Base-by-base conservation (phyloP, 2,888 invertebrate genomes). In the Harmothoe impar region DNA sequence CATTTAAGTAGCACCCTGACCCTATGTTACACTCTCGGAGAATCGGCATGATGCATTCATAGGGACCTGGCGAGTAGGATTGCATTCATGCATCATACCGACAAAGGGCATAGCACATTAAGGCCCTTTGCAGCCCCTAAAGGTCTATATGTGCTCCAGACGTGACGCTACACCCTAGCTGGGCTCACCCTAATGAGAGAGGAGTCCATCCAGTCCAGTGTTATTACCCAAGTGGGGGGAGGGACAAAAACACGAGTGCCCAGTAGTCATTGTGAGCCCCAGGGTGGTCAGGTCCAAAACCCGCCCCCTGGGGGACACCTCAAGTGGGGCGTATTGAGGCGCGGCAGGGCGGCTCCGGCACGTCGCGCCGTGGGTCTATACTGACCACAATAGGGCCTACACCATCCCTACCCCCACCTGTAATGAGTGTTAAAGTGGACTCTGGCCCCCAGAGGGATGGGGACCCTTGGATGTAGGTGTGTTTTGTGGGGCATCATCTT, bases 211-310 rank as follows among this genome's bases (percentile, higher is more conserved):
- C 56, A 56, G 86, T 29, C 86, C 54, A 86, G 86, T 86, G 31
- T 52, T 86, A 86, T 86, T 86, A 86, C 86, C 86, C 86, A 86
- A 86, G 86, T 86, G 29, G 56, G 33, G 86, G 86, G 52, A 33
- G 52, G 54, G 86, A 81, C 72, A 84, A 35, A 84, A 86, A 86
- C 52, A 86, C 0, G 29, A 31, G 54, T 86, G 54, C 52, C 86
- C 86, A 86, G 29, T 29, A n/a, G 86, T 54, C 86, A 54, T 86
- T 86, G 86, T 86, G 25, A 29, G 54, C 54, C 29, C 54, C 20
- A 56, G 86, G 86, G 86, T 86, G 86, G 86, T 54, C 86, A 54
- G 23, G 51, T 0, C 54, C 54, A 17, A 7, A 29, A 10, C 52
- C 84, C 54, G 54, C 86, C 84, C 52, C 0, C n/a, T 35, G 84